phyloP scores from a whole-genome alignment of 2,113 vertebrate species.

The Lasiurus borealis region DNA sequence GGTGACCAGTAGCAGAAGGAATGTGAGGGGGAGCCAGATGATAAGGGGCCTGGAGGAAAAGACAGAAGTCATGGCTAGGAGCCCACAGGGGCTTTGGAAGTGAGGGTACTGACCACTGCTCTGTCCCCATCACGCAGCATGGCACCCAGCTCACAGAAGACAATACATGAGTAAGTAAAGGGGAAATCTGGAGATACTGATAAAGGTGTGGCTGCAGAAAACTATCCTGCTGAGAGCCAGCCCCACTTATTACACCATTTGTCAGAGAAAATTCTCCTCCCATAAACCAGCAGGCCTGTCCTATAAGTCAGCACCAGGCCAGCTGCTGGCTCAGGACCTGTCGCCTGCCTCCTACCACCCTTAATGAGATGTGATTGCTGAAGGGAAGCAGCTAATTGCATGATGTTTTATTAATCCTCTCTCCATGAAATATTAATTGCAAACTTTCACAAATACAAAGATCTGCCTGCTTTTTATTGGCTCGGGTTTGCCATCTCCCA shows the following conservation, averaged over 20 bases:
- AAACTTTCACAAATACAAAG: slow-evolving; percentile 71
- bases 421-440: slow-evolving; percentile 84
- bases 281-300: neutral
- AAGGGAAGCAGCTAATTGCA: slow-evolving; percentile 84
- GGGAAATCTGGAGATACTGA: neutral
- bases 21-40: neutral
- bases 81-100: neutral
- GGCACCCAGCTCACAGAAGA: neutral
- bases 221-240: neutral
- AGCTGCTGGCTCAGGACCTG: neutral
- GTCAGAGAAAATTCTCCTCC: neutral
- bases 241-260: neutral
- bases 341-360: slow-evolving; percentile 52
- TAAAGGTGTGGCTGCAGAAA: neutral
- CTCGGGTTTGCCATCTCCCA: slow-evolving; percentile 57
- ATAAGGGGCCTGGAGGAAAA: neutral
- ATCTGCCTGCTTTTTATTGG: slow-evolving; percentile 64
- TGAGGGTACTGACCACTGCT: neutral
- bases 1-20: neutral
- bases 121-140: neutral
- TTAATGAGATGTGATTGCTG: slow-evolving; percentile 83
- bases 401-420: slow-evolving; percentile 86
- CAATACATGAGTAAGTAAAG: neutral
- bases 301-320: neutral
- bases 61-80: neutral